These are phyloP conservation scores for Rhagoletis pomonella DNA, from an alignment of 1,140 invertebrate species.

Conservation along the genomic window DNA sequence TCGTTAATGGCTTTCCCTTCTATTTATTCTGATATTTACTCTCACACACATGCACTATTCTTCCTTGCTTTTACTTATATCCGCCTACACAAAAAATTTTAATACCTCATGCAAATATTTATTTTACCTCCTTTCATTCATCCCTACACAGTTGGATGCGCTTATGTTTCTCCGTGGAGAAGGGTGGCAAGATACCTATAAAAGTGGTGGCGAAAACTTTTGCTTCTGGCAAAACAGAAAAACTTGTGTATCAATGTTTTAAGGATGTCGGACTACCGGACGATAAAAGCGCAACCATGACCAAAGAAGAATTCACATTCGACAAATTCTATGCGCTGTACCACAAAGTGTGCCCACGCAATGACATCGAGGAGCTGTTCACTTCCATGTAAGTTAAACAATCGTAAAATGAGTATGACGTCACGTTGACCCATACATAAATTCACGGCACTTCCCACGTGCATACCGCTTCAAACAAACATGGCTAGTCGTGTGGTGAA, in stretches of 20 bases:
- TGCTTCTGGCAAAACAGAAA: conserved; percentile 97
- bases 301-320: conserved; percentile 96
- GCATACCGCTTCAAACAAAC: neutral
- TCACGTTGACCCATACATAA: neutral
- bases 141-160: conserved; percentile 92
- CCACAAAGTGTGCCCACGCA: conserved; percentile 99
- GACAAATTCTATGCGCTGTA: conserved; percentile 99
- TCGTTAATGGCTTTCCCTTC: too few species aligned
- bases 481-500: conserved; percentile 57
- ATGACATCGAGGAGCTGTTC: conserved; percentile 99
- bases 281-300: conserved; percentile 98
- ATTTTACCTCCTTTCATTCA: neutral
- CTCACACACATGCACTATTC: neutral
- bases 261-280: conserved; percentile 94
- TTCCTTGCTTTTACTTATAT: neutral
- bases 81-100: neutral
- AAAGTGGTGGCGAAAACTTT: conserved; percentile 98
- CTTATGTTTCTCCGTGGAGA: conserved; percentile 93
- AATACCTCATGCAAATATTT: neutral
- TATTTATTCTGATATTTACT: too few species aligned
- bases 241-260: conserved; percentile 97
- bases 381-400: conserved; percentile 90
- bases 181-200: conserved; percentile 96
- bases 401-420: neutral
- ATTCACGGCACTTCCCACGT: neutral